Conservation (phyloP, 2,797 vertebrate species). For the Monodelphis domestica region DNA sequence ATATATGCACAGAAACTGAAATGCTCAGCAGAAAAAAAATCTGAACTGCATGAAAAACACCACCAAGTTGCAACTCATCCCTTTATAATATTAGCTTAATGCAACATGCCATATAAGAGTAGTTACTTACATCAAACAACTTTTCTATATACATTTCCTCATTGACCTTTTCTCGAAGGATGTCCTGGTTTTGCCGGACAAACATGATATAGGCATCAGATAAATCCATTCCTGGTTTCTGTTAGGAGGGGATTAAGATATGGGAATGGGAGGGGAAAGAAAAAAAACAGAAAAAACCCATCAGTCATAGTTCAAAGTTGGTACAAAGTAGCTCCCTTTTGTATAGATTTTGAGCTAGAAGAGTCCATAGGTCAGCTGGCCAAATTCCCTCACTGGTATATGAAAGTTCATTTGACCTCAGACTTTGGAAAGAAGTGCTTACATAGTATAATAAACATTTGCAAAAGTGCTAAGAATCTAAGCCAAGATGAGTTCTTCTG, state of each 20-base stretch:
- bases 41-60: not conserved
- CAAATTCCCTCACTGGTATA: not conserved
- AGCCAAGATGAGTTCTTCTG: not conserved
- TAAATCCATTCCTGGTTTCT: slow-evolving; percentile 97
- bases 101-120: slow-evolving; percentile 54
- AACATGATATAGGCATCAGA: slow-evolving; percentile 97
- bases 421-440: not conserved
- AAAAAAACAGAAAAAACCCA: not conserved
- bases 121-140: slow-evolving; percentile 95
- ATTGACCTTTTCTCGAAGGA: slow-evolving; percentile 93
- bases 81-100: not conserved
- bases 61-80: slow-evolving; percentile 55
- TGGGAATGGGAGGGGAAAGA: slow-evolving; percentile 13
- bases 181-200: slow-evolving; percentile 97
- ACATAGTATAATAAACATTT: slow-evolving; percentile 11
- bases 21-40: not conserved
- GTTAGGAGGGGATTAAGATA: slow-evolving; percentile 58
- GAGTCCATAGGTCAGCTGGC: not conserved
- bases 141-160: slow-evolving; percentile 95
- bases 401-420: slow-evolving; percentile 14
- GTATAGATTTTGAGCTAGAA: not conserved
- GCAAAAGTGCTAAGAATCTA: slow-evolving; percentile 35
- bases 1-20: slow-evolving; percentile 40
- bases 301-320: not conserved
- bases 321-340: not conserved